Evolutionary conservation across 2,113 vertebrate genomes (phyloP), one percentile per base, ranked within the genome.

Genomic region (Stegostoma tigrinum): DNA sequence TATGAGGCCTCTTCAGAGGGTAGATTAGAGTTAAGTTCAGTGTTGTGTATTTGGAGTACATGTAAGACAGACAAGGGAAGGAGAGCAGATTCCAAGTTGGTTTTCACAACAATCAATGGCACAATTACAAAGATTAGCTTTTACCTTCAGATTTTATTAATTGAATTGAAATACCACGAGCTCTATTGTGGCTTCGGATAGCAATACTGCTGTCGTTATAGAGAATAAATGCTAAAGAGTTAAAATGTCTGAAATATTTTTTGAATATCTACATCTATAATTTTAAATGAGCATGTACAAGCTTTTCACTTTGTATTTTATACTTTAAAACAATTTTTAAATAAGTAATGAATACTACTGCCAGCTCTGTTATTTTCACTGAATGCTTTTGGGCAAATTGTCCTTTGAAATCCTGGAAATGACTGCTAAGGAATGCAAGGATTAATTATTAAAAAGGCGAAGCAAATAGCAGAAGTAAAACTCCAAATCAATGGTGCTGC

Each of bases 401-500:
- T 68, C 91, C 66, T n/a, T 42, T 94, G 91, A 42, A 67, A 94
- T 64, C 91, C 19, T 24, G 66, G 23, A 52, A 94, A 66, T 94
- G 91, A 68, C 19, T 42, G 91, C 61, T 42, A 42, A 94, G 66
- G 91, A 94, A 67, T 94, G 91, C 91, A 94, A 94, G 64, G 91
- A 94, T 94, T 68, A 94, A 42, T 38, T 42, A 67, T 67, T 94
- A 67, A 94, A 94, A 94, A 89, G 48, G 48, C 48, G 45, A 89
- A 68, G 89, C 89, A 93, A 93, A 66, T 24, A 24, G 91, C 91
- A 94, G 61, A 68, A 94, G 67, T 94, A 94, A 94, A 67, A 94
- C 91, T 94, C 64, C 91, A 68, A 94, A 45, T 66, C 91, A 94
- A 94, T 94, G 91, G 30, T 94, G 61, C 91, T 68, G 64, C 91